Evolutionary conservation across 1,140 invertebrate genomes (phyloP).

Genomic region (Drosophila prosaltans): DNA sequence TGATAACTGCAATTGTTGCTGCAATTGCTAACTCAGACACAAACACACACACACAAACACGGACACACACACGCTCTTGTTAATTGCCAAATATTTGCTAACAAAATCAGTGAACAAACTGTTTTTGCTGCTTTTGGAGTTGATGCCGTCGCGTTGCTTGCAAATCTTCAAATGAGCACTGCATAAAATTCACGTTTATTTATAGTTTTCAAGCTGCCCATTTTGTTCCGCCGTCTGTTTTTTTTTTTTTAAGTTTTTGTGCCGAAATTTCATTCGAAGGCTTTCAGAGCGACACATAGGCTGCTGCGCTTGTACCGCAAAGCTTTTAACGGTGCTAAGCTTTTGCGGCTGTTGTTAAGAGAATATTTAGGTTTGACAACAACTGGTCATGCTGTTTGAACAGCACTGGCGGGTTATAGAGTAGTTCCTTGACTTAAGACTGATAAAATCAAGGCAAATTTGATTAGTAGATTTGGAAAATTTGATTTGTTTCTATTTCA

Average conservation of each 20-base stretch:
- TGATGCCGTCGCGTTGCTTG: slow-evolving; percentile 60
- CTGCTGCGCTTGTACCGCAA: not conserved
- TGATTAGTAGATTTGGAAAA: too few relatives aligned
- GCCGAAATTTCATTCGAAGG: slow-evolving; percentile 52
- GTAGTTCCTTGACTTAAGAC: too few relatives aligned
- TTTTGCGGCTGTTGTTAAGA: slow-evolving; percentile 43
- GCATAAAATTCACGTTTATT: slow-evolving; percentile 78
- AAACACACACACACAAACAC: slow-evolving; percentile 13
- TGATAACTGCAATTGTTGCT: slow-evolving; percentile 78
- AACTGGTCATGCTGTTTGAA: slow-evolving; percentile 20
- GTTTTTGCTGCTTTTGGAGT: slow-evolving; percentile 30
- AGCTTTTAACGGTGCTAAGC: not conserved
- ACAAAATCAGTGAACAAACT: slow-evolving; percentile 46
- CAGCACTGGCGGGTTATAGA: not conserved
- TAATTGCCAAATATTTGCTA: slow-evolving; percentile 54
- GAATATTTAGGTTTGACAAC: slow-evolving; percentile 51
- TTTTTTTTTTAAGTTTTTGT: slow-evolving; percentile 33
- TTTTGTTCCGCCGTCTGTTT: slow-evolving; percentile 32
- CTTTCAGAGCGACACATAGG: slow-evolving; percentile 38
- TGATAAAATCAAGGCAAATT: too few relatives aligned
- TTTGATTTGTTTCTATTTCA: too few relatives aligned
- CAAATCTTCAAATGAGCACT: slow-evolving; percentile 82
- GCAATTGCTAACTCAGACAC: slow-evolving; percentile 56
- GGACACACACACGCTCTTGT: slow-evolving; percentile 26
- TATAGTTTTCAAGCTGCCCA: slow-evolving; percentile 73